Evolutionary conservation across 2,888 invertebrate genomes (phyloP).

Genomic region (Eupithecia tripunctaria): DNA sequence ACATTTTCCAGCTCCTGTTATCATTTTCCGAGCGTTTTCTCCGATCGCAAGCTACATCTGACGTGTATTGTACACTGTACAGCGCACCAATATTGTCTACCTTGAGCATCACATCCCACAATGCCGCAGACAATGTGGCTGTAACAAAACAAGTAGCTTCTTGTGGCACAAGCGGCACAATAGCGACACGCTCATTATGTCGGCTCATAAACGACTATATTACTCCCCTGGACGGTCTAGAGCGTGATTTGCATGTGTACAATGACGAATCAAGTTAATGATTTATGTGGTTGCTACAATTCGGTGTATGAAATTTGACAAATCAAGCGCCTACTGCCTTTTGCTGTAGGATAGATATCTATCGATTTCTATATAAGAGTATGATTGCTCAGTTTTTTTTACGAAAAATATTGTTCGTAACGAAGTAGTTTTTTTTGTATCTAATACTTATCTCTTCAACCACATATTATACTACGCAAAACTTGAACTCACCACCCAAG

Average conservation of each 20-base stretch:
- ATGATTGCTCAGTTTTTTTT: background rate
- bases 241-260: conserved; percentile 17
- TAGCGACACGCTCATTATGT: conserved; percentile 23
- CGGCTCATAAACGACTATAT: conserved; percentile 15
- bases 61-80: background rate
- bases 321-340: background rate
- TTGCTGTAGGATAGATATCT: background rate
- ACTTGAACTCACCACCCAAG: conserved; percentile 85
- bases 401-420: background rate
- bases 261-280: background rate
- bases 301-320: background rate
- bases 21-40: background rate
- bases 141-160: conserved; percentile 8
- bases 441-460: background rate
- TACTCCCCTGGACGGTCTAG: background rate
- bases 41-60: background rate
- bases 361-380: background rate
- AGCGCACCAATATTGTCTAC: conserved; percentile 1
- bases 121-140: background rate
- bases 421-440: background rate
- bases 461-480: background rate
- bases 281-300: background rate
- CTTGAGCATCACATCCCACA: background rate
- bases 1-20: background rate
- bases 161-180: conserved; percentile 10